These are phyloP conservation scores for Drosophila yakuba DNA, from an alignment of 1,140 invertebrate species.

Conservation along the genomic window DNA sequence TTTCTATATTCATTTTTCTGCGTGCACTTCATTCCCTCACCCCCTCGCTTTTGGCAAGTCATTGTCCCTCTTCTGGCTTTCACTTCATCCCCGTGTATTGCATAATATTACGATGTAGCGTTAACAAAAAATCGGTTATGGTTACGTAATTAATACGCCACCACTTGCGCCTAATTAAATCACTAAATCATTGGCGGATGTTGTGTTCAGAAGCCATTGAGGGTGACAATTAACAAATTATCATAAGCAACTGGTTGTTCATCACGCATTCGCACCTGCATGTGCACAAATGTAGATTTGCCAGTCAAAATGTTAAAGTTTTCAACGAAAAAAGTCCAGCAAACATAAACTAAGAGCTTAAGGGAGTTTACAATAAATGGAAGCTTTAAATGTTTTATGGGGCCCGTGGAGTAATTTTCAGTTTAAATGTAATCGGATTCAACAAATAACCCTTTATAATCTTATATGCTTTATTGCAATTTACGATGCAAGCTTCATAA, in stretches of 20 bases:
- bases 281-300: not conserved
- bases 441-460: not conserved
- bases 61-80: constrained; percentile 48
- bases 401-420: not conserved
- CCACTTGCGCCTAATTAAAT: constrained; percentile 73
- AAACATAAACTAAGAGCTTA: too few species aligned
- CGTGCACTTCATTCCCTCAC: constrained; percentile 6
- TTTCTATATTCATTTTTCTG: not conserved
- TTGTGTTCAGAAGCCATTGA: constrained; percentile 24
- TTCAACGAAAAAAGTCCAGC: not conserved
- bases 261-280: constrained; percentile 23
- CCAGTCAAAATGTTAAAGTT: not conserved
- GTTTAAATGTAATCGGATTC: not conserved
- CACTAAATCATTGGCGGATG: constrained; percentile 66
- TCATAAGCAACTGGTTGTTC: constrained; percentile 10
- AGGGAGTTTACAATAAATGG: too few species aligned
- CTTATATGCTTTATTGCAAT: not conserved
- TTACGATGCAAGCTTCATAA: not conserved
- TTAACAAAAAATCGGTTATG: constrained; percentile 53
- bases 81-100: constrained; percentile 20
- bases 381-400: not conserved
- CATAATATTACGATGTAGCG: constrained; percentile 40
- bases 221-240: constrained; percentile 42
- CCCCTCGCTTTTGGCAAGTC: constrained; percentile 49
- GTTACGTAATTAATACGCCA: constrained; percentile 38